These are phyloP conservation scores for Hydrocynus forskahlii DNA, from an alignment of 2,797 vertebrate species.

Conservation along the genomic window DNA sequence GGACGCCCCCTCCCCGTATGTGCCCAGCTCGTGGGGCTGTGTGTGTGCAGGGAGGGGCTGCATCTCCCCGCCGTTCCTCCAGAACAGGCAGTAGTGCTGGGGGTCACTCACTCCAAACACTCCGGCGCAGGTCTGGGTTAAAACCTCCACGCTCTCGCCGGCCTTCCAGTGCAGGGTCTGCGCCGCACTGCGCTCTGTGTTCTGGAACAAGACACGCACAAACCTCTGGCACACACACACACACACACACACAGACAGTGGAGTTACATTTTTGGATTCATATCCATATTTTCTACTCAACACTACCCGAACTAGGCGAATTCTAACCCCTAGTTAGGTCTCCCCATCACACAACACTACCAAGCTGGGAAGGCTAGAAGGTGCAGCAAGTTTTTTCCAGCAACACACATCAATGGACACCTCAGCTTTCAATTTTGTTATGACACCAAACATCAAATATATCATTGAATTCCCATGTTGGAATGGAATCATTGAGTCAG, in stretches of 20 bases:
- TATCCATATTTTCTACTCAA: too few species aligned
- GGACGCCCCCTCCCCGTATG: slow-evolving; percentile 70
- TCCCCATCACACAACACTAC: too few species aligned
- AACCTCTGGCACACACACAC: slow-evolving; percentile 74
- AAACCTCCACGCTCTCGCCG: slow-evolving; percentile 75
- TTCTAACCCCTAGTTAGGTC: too few species aligned
- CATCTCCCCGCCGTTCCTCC: slow-evolving; percentile 83
- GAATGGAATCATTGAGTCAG: too few species aligned
- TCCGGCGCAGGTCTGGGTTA: slow-evolving; percentile 82
- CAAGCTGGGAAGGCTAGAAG: too few species aligned
- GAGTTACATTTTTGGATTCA: not conserved
- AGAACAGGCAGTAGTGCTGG: slow-evolving; percentile 81
- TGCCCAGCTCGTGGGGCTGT: slow-evolving; percentile 79
- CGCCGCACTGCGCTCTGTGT: slow-evolving; percentile 83
- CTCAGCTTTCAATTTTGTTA: too few species aligned
- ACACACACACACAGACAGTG: slow-evolving; percentile 12
- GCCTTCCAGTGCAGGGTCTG: slow-evolving; percentile 84
- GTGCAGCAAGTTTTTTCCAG: too few species aligned
- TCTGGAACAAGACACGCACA: slow-evolving; percentile 86
- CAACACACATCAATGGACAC: too few species aligned
- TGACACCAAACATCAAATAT: too few species aligned
- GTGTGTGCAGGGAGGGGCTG: slow-evolving; percentile 74
- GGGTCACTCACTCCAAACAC: slow-evolving; percentile 83
- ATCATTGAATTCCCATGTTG: too few species aligned
- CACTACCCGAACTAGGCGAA: too few species aligned